A percentile compares a stretch with the other conserved stretches of the same genome.
Conservation (phyloP, 2,797 vertebrate species). For the Chanos chanos region DNA sequence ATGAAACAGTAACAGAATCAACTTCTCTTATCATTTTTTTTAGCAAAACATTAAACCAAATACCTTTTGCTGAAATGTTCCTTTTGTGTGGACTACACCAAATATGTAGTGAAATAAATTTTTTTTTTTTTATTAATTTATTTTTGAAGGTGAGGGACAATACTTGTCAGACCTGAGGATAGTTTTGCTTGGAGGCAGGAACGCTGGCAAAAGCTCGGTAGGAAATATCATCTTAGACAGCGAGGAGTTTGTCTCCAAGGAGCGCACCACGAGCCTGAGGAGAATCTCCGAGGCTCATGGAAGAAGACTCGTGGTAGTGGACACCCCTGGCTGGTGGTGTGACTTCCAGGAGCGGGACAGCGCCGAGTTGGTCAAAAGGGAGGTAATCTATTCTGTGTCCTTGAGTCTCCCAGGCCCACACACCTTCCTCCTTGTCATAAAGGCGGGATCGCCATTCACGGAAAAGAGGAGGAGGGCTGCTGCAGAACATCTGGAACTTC, state of each 20-base stretch:
- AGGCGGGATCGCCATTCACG: conserved; percentile 62
- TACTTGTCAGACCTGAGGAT: conserved; percentile 12
- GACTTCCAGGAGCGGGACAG: conserved; percentile 22
- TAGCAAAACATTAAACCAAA: no score
- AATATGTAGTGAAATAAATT: no score
- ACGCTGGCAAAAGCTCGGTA: conserved; percentile 28
- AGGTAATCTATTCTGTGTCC: conserved; percentile 46
- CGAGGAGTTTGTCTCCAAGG: conserved; percentile 21
- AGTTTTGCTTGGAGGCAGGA: conserved; percentile 27
- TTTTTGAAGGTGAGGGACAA: background rate
- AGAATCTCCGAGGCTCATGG: conserved; percentile 13
- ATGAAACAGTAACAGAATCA: no score
- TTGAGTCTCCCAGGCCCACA: conserved; percentile 72
- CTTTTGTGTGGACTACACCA: no score
- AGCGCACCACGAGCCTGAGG: conserved; percentile 25
- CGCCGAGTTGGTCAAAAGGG: conserved; percentile 22
- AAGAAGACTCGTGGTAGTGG: conserved; percentile 10
- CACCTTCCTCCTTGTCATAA: conserved; percentile 67
- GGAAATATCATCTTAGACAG: conserved; percentile 19
- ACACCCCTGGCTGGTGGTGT: conserved; percentile 35
- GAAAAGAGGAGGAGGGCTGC: conserved; percentile 53
- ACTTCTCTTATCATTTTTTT: no score
- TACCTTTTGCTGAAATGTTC: no score
- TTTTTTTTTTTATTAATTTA: background rate
- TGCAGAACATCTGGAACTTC: conserved; percentile 25